phyloP scores from a whole-genome alignment of 1,140 invertebrate genomes.

The Drosophila carrolli region DNA sequence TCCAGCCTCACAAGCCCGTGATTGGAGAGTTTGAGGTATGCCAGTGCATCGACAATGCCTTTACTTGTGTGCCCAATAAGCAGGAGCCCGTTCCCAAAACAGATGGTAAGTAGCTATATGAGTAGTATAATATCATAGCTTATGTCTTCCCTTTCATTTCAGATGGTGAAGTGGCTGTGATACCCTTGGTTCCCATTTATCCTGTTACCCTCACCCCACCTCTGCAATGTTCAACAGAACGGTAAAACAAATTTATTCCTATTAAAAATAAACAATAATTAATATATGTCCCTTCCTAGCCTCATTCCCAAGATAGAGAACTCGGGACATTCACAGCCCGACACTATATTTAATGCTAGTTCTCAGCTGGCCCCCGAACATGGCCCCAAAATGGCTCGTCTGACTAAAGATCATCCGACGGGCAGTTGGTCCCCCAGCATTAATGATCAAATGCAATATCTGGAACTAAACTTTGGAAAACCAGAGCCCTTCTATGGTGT shows the following conservation, averaged over 20 bases:
- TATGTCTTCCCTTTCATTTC: not conserved
- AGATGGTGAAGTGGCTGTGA: conserved; percentile 1
- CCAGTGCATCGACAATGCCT: conserved; percentile 91
- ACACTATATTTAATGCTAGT: conserved; percentile 87
- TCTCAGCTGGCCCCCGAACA: conserved; percentile 85
- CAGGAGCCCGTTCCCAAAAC: conserved; percentile 32
- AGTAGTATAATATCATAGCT: not conserved
- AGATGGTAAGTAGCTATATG: not conserved
- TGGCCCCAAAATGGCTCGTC: conserved; percentile 85
- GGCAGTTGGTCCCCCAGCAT: conserved; percentile 88
- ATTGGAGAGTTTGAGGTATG: conserved; percentile 86
- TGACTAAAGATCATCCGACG: conserved; percentile 83
- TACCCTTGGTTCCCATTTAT: conserved; percentile 68
- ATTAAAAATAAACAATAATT: not conserved
- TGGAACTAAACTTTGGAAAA: conserved; percentile 89
- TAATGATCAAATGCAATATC: conserved; percentile 87
- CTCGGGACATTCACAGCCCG: conserved; percentile 85
- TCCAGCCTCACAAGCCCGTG: conserved; percentile 84
- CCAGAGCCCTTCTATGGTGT: conserved; percentile 90
- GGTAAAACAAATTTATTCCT: conserved; percentile 58
- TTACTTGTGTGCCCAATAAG: conserved; percentile 87
- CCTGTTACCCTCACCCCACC: conserved; percentile 86
- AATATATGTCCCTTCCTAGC: conserved; percentile 36
- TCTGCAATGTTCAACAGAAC: conserved; percentile 84
- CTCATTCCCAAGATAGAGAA: conserved; percentile 87